phyloP scores from a whole-genome alignment of 2,888 invertebrate genomes.

The Drosophila prostipennis region DNA sequence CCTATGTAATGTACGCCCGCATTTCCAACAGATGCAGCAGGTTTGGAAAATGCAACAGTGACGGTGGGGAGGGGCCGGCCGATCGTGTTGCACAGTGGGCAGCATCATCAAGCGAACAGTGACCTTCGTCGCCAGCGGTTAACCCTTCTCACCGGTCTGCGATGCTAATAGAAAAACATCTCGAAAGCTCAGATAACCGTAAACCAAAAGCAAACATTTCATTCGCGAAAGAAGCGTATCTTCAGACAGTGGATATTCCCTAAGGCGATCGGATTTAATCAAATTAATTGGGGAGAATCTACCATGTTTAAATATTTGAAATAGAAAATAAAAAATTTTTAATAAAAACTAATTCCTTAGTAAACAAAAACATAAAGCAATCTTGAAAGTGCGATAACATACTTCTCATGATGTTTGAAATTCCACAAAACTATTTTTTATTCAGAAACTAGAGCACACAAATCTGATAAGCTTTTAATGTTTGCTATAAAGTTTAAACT shows the following conservation, averaged over 20 bases:
- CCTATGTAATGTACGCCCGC: conserved; percentile 41
- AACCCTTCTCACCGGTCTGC: conserved; percentile 21
- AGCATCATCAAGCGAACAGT: conserved; percentile 15
- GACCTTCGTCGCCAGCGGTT: conserved; percentile 24
- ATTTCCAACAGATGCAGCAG: conserved; percentile 41
- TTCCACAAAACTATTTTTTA: not conserved
- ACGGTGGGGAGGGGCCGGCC: conserved; percentile 4
- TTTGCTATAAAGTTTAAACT: not conserved
- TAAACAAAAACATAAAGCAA: no score
- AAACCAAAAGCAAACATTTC: conserved; percentile 25
- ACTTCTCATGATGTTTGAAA: no score
- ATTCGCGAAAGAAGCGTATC: not conserved
- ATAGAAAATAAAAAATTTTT: no score
- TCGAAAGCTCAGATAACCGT: conserved; percentile 17
- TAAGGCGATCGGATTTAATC: not conserved
- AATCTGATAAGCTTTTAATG: not conserved
- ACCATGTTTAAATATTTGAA: not conserved
- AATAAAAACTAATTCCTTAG: no score
- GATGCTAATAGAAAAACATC: conserved; percentile 17
- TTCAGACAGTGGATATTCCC: not conserved
- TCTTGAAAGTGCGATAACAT: no score
- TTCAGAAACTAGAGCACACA: not conserved
- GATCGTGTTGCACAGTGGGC: conserved; percentile 47
- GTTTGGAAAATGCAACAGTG: conserved; percentile 15
- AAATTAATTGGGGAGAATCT: not conserved